Percentiles rank a stretch among this genome's conserved stretches.
These are phyloP conservation scores for Achlya flavicornis DNA, from an alignment of 2,888 invertebrate species.

Conservation along the genomic window DNA sequence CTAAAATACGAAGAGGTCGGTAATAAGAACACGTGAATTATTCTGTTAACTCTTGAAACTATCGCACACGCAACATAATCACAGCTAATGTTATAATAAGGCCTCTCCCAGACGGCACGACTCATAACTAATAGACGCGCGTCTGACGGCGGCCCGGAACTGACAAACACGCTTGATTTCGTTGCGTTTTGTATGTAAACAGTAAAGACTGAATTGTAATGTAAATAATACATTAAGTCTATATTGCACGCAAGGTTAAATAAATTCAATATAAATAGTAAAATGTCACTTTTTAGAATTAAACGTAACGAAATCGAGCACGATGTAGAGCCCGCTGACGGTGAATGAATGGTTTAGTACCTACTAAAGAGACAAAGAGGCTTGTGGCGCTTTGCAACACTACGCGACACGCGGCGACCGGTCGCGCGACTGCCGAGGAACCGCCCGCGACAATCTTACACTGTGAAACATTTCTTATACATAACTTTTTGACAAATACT, in stretches of 20 bases:
- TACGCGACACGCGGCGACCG: constrained; percentile 12
- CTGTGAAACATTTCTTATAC: neutral
- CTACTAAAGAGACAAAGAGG: constrained; percentile 22
- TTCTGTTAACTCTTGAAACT: constrained; percentile 19
- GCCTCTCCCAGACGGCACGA: constrained; percentile 15
- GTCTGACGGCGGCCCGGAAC: neutral
- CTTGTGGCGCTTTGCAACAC: constrained; percentile 26
- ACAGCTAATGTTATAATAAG: constrained; percentile 29
- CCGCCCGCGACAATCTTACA: neutral
- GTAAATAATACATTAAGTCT: too few species aligned
- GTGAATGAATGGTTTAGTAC: constrained; percentile 6
- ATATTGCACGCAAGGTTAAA: too few species aligned
- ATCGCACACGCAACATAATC: constrained; percentile 29
- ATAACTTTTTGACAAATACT: constrained; percentile 12
- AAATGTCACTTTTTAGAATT: neutral
- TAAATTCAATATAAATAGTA: too few species aligned
- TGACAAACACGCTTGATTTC: neutral
- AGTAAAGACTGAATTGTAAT: neutral
- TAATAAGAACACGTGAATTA: constrained; percentile 35
- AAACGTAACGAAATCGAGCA: neutral
- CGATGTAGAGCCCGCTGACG: neutral
- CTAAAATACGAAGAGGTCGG: constrained; percentile 35
- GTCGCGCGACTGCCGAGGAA: neutral
- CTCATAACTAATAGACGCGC: neutral
- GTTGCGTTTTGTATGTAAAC: neutral